Evolutionary conservation across 2,113 vertebrate species (phyloP).

Genomic region (Urocynchramus pylzowi): DNA sequence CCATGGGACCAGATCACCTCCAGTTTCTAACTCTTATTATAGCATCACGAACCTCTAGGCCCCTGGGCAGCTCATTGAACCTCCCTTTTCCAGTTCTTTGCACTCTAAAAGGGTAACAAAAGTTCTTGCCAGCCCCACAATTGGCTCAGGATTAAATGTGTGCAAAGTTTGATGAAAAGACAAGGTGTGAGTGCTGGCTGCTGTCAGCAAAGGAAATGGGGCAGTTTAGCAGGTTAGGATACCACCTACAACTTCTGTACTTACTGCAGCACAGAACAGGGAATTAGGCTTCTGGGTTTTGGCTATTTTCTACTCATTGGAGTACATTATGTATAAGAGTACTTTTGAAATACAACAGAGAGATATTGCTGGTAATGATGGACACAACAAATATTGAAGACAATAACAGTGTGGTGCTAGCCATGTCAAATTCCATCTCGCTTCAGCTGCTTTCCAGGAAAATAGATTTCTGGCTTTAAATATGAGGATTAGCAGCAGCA

Average conservation of each 20-base stretch:
- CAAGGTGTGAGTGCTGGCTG: neutral
- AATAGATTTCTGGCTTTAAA: conserved; percentile 55
- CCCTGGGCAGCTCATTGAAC: neutral
- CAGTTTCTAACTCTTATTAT: neutral
- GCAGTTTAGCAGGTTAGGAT: neutral
- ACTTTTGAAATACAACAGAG: neutral
- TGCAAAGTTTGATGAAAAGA: neutral
- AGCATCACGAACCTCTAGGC: neutral
- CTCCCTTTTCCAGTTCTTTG: neutral
- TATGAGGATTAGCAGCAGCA: conserved; percentile 58
- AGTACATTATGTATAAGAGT: neutral
- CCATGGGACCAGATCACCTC: neutral
- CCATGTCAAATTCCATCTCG: neutral
- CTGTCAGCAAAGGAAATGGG: neutral
- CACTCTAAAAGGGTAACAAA: neutral
- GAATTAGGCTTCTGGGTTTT: neutral
- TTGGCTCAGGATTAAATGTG: fast-evolving
- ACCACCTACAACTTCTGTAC: neutral
- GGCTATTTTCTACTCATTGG: neutral
- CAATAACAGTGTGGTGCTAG: neutral
- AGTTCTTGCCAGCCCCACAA: neutral
- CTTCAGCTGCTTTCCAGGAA: conserved; percentile 40
- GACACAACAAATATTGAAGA: neutral
- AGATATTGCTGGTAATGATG: neutral
- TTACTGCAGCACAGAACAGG: neutral